phyloP scores from a whole-genome alignment of 2,888 invertebrate genomes.

The Euclidia mi region DNA sequence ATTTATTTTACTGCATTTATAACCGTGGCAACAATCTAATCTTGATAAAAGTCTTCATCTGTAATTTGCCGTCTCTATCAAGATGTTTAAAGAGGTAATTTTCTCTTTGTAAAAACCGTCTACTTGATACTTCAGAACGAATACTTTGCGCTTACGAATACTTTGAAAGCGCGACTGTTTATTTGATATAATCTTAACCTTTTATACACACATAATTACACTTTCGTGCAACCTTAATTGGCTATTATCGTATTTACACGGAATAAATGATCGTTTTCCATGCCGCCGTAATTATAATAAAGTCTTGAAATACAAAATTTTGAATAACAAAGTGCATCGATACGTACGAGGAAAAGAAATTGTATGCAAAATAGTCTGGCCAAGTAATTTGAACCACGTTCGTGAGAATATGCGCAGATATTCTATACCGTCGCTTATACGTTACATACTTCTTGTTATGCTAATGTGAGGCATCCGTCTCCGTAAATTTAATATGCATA shows the following conservation, averaged over 20 bases:
- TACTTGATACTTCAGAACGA: constrained; percentile 23
- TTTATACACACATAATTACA: constrained; percentile 31
- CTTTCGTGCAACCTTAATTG: constrained; percentile 45
- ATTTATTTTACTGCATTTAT: constrained; percentile 29
- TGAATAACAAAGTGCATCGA: constrained; percentile 54
- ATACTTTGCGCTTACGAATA: too few species aligned
- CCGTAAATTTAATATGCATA: constrained; percentile 60
- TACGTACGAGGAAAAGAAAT: constrained; percentile 57
- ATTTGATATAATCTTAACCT: constrained; percentile 32
- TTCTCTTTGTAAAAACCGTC: constrained; percentile 23
- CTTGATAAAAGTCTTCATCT: constrained; percentile 35
- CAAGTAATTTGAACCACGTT: constrained; percentile 65
- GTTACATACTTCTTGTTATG: constrained; percentile 66
- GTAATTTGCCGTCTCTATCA: constrained; percentile 39
- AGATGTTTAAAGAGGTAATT: constrained; percentile 28
- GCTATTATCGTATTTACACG: constrained; percentile 41
- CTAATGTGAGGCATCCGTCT: constrained; percentile 62
- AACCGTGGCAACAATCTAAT: constrained; percentile 37
- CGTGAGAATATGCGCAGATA: constrained; percentile 70
- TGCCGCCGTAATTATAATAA: constrained; percentile 45
- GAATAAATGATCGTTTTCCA: constrained; percentile 39
- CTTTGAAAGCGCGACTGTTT: constrained; percentile 10
- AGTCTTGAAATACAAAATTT: constrained; percentile 47
- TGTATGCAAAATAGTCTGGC: constrained; percentile 61
- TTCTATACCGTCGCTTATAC: constrained; percentile 52